Evolutionary conservation across 2,888 invertebrate species (phyloP), one percentile per base, ranked within the genome.

Genomic region (Phyllotreta cruciferae): DNA sequence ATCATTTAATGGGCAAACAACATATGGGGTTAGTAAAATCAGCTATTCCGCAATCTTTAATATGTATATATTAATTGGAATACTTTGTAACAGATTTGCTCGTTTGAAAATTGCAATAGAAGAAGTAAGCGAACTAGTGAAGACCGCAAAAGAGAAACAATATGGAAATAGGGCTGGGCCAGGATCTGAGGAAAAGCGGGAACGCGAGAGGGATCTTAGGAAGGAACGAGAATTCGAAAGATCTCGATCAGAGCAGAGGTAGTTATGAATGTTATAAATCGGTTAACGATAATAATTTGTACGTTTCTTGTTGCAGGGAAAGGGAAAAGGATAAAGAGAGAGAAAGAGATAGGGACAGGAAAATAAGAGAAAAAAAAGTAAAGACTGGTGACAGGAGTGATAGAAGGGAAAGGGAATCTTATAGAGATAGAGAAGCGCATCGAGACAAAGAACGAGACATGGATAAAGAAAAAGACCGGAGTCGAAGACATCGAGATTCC

Each of bases 1-100:
- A 99, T 80, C 98, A 99, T 84, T 83, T 98, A 61, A 95, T 94
- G 86, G 99, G 98, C 36, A 99, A 99, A 83, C 98, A 98, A 81
- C 99, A 99, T 84, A 91, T 97, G 68, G 98, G 98, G 1, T 90
- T 89, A 9, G 14, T 14, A 47, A 2, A n/a, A 44, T 44, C 2
- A 7, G 14, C 9, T 47, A n/a, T 47, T 47, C 11, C 36, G 6
- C 34, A 34, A 10, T n/a, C 38, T 7, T 38, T 38, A 38, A 7
- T 38, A 7, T 24, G 9, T 47, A 7, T 47, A 34, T 38, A 41
- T n/a, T 10, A n/a, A 41, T 41, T 41, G 3, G 24, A 24, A 3
- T 24, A 24, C 1, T 24, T 24, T 24, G 24, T 24, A 13, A 44
- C 10, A 52, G 52, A 36, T 52, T 52, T 11, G 89, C 88, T 62